These are phyloP conservation scores for Scylla paramamosain DNA, from an alignment of 1,140 invertebrate genomes.

Conservation along the genomic window DNA sequence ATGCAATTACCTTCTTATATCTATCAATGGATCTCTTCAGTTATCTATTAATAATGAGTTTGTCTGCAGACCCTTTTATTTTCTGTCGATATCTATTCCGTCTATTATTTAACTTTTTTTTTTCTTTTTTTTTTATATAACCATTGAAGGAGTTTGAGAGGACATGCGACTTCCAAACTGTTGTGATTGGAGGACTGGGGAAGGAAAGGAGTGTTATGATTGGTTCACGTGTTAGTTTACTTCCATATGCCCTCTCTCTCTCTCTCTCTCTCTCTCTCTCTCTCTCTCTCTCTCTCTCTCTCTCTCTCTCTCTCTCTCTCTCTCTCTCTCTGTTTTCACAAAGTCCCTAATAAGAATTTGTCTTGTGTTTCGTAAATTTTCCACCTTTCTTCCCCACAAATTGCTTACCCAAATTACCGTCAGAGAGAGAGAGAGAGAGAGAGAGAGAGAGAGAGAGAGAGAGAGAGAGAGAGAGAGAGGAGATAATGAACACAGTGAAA, in stretches of 20 bases:
- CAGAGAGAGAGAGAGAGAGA: conserved; percentile 38
- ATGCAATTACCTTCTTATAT: too few species aligned
- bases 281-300: conserved; percentile 34
- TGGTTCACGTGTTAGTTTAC: not conserved
- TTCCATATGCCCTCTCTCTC: not conserved
- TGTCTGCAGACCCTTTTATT: too few species aligned
- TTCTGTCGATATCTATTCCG: too few species aligned
- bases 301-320: not conserved
- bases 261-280: not conserved
- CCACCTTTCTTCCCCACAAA: too few species aligned
- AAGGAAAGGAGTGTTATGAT: not conserved
- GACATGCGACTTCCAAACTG: too few species aligned
- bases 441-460: conserved; percentile 29
- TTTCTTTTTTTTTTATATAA: too few species aligned
- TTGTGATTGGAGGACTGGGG: not conserved
- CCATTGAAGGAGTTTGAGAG: not conserved
- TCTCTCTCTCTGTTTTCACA: not conserved
- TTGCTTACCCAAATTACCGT: not conserved
- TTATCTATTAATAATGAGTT: too few species aligned
- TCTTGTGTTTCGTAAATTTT: not conserved
- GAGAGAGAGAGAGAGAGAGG: conserved; percentile 2
- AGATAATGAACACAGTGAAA: not conserved
- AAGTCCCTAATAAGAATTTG: not conserved
- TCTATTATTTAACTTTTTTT: not conserved
- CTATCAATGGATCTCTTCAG: too few species aligned